Conservation (phyloP, 2,797 vertebrate genomes). For the Sarcophilus harrisii region DNA sequence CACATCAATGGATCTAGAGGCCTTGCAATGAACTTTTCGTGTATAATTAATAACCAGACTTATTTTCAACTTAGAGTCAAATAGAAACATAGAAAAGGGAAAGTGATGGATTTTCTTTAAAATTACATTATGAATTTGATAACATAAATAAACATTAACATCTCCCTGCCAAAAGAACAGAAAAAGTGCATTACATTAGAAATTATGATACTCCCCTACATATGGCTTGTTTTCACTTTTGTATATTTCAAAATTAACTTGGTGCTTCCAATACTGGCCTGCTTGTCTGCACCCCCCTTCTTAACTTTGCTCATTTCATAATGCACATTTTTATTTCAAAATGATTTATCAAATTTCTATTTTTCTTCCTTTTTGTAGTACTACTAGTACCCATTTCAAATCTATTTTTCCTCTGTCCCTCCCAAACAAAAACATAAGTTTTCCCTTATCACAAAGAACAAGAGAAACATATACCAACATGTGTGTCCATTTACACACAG, state of each 20-base stretch:
- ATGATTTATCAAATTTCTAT: not conserved
- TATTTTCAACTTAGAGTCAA: slow-evolving; percentile 10
- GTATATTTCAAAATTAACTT: not conserved
- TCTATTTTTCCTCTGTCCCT: not conserved
- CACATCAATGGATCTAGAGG: slow-evolving; percentile 44
- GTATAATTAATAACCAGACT: slow-evolving; percentile 15
- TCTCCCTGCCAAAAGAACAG: not conserved
- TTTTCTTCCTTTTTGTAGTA: not conserved
- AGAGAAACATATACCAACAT: not conserved
- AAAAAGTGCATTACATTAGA: not conserved
- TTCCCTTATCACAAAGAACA: not conserved
- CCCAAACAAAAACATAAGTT: not conserved
- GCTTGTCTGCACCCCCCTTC: not conserved
- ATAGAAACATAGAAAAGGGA: not conserved
- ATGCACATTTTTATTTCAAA: not conserved
- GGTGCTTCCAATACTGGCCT: not conserved
- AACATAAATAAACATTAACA: not conserved
- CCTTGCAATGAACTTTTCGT: slow-evolving; percentile 52
- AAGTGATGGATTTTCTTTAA: no score
- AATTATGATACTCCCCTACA: not conserved
- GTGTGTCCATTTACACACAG: not conserved
- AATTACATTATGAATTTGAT: not conserved
- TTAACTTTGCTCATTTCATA: not conserved
- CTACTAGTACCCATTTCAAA: not conserved
- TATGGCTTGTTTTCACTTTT: not conserved